Base-by-base conservation (phyloP, 1,140 invertebrate species). In the Elysia chlorotica region DNA sequence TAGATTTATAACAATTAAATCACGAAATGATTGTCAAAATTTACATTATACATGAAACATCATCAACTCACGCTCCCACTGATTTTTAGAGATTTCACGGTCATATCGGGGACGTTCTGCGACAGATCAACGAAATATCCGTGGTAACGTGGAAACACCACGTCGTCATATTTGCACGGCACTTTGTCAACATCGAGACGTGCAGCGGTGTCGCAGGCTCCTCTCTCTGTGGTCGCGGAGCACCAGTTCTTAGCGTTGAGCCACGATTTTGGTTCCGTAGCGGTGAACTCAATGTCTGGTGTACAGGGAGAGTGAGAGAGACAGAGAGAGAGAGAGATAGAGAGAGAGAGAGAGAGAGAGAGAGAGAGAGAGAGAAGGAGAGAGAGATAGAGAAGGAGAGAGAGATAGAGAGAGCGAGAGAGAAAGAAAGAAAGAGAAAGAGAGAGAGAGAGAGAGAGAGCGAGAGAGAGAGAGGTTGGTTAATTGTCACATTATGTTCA, bases 211-310 rank as follows among this genome's bases (percentile, higher is more conserved):
- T 80, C 82, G 23, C 71, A 57, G 4, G 68, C 28, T 6, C 77
- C 79, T 1, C 56, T 66, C 56, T 79, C 79, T 28, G 79, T 75
- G 6, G 68, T 56, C 1, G 78, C 74, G 1, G 67, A n/a, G 38
- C 83, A 85, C 83, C 83, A 85, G 74, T 81, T 85, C 17, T 65
- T 41, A 0, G 82, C 79, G 61, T 85, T 77, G 19, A 82, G 41
- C 83, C 83, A 85, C 17, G 79, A 71, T 14, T 75, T 31, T 31
- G 81, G 78, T 35, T 79, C 74, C 0, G 77, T 77, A 17, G 76
- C 77, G 54, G 79, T 78, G 62, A 81, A 84, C 56, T 78, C 74
- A 21, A 81, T 62, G 36, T 80, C 83, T 84, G 68, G 6, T 21
- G n/a, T n/a, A n/a, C n/a, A n/a, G n/a, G n/a, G n/a, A n/a, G n/a